Evolutionary conservation across 2,888 invertebrate species (phyloP).

Genomic region (Orthosia cruda): DNA sequence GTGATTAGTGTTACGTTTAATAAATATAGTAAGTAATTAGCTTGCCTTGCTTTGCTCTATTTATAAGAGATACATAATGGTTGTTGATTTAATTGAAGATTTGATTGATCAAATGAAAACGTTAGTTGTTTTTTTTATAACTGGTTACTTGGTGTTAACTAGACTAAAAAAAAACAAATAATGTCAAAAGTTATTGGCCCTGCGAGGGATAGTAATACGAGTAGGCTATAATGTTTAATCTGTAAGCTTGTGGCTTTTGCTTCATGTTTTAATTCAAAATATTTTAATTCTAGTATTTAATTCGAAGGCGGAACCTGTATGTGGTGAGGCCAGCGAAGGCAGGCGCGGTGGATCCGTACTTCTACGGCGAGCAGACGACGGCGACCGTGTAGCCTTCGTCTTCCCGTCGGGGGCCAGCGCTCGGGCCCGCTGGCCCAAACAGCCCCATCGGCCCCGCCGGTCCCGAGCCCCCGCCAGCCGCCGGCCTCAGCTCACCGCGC

Average conservation of each 20-base stretch:
- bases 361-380: slow-evolving; percentile 90
- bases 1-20: not conserved
- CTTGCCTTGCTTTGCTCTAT: slow-evolving; percentile 30
- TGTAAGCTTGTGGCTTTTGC: slow-evolving; percentile 31
- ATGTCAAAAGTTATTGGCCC: not conserved
- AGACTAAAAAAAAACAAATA: too few species aligned
- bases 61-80: not conserved
- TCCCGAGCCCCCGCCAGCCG: slow-evolving; percentile 27
- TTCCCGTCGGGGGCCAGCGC: slow-evolving; percentile 51
- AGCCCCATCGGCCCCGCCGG: slow-evolving; percentile 3
- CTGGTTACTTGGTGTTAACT: not conserved
- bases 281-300: slow-evolving; percentile 91
- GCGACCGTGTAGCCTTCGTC: slow-evolving; percentile 77
- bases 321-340: slow-evolving; percentile 92
- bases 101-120: not conserved
- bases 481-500: slow-evolving; percentile 69
- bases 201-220: not conserved
- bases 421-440: slow-evolving; percentile 27
- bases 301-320: slow-evolving; percentile 93
- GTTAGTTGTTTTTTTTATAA: not conserved
- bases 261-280: slow-evolving; percentile 66
- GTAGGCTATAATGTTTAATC: not conserved
- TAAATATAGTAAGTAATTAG: not conserved
- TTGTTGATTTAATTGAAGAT: not conserved
- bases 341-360: slow-evolving; percentile 92